Percentiles rank a stretch among this genome's conserved stretches.
Conservation (phyloP, 2,797 vertebrate species). For the Mergus octosetaceus region DNA sequence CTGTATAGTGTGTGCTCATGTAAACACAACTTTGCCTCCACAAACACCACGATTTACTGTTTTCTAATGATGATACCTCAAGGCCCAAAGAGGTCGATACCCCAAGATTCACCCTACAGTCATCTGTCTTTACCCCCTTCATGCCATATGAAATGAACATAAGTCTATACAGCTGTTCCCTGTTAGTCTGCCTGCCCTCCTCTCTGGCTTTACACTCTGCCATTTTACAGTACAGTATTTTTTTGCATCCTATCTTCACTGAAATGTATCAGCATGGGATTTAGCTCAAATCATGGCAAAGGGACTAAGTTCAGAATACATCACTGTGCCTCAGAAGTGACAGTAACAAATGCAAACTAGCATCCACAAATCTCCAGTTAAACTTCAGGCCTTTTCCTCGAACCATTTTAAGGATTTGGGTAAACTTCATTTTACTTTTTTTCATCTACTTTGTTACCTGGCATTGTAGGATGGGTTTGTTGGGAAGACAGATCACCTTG, state of each 20-base stretch:
- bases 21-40: not conserved
- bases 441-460: not conserved
- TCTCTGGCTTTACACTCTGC: not conserved
- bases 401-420: not conserved
- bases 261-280: not conserved
- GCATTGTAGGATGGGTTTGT: not conserved
- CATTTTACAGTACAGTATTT: not conserved
- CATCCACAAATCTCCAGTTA: not conserved
- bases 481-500: not conserved
- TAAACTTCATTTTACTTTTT: not conserved
- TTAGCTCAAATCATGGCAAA: not conserved
- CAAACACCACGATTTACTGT: accelerated
- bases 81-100: not conserved
- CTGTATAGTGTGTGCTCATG: accelerated
- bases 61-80: too few species aligned
- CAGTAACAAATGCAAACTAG: not conserved
- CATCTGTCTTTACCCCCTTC: accelerated
- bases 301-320: not conserved
- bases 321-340: not conserved
- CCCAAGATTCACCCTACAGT: not conserved
- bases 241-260: not conserved
- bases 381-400: not conserved
- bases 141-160: not conserved
- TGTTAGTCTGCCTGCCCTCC: too few species aligned
- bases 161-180: not conserved